phyloP scores from a whole-genome alignment of 37 sponge, comb jelly and placozoan genomes.

The Chondrilla cf. caribensis region DNA sequence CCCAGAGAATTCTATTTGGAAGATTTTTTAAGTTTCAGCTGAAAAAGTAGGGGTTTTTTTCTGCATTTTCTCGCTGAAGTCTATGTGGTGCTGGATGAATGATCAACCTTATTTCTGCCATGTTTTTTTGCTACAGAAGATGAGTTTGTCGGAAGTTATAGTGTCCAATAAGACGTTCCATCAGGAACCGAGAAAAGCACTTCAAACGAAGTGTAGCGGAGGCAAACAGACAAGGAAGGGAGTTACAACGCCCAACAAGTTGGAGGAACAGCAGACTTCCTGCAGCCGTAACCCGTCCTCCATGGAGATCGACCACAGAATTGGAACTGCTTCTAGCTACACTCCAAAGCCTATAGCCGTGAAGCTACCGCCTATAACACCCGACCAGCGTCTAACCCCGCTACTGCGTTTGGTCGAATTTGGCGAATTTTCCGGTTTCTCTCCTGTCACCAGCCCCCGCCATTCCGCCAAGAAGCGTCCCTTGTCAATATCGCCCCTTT shows the following conservation, averaged over 20 bases:
- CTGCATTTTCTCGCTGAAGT: no score
- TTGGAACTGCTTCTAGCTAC: not conserved
- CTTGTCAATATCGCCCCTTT: constrained; percentile 82
- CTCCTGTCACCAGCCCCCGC: constrained; percentile 57
- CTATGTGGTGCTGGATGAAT: no score
- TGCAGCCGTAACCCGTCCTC: not conserved
- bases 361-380: not conserved
- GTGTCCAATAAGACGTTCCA: no score
- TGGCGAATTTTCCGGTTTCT: constrained; percentile 7
- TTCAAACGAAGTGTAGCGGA: no score
- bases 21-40: no score
- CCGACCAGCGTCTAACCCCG: constrained; percentile 13
- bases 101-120: no score
- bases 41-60: no score
- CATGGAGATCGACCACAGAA: not conserved
- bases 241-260: no score
- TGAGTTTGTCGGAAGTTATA: constrained; percentile 8
- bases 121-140: not conserved
- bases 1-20: no score
- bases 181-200: no score
- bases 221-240: no score
- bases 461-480: constrained; percentile 60
- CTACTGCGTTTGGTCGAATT: not conserved
- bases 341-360: not conserved
- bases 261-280: no score